phyloP scores from a whole-genome alignment of 2,113 vertebrate species.

The Corvus cornix region DNA sequence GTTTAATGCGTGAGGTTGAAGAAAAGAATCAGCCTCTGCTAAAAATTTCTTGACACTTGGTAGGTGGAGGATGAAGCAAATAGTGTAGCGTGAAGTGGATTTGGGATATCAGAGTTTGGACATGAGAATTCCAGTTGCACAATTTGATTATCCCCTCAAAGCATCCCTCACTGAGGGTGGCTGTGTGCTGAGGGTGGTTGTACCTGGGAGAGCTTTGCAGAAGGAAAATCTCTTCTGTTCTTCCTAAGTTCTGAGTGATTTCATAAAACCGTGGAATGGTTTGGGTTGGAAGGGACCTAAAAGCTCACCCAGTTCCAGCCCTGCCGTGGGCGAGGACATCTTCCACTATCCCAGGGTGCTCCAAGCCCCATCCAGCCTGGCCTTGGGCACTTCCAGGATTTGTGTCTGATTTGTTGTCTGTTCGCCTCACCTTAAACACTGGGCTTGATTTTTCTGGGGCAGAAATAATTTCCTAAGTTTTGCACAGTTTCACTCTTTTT shows the following conservation, averaged over 20 bases:
- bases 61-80: neutral
- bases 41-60: neutral
- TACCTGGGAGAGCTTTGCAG: neutral
- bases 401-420: neutral
- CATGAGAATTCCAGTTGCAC: neutral
- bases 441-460: neutral
- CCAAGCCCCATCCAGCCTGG: fast-evolving
- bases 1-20: neutral
- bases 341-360: neutral
- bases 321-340: neutral
- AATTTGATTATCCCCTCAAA: neutral
- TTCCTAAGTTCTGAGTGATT: fast-evolving
- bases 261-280: neutral
- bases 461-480: neutral
- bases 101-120: neutral
- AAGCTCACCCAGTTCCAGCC: neutral
- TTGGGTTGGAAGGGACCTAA: neutral
- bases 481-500: neutral
- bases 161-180: neutral
- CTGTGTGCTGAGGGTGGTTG: neutral
- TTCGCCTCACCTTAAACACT: fast-evolving
- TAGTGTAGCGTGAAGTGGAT: neutral
- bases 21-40: neutral
- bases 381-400: neutral
- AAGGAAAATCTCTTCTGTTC: neutral